Evolutionary conservation across 30 jellyfish, hydroid and myxozoan genomes (phyloP).

Genomic region (Chironex yamaguchii): DNA sequence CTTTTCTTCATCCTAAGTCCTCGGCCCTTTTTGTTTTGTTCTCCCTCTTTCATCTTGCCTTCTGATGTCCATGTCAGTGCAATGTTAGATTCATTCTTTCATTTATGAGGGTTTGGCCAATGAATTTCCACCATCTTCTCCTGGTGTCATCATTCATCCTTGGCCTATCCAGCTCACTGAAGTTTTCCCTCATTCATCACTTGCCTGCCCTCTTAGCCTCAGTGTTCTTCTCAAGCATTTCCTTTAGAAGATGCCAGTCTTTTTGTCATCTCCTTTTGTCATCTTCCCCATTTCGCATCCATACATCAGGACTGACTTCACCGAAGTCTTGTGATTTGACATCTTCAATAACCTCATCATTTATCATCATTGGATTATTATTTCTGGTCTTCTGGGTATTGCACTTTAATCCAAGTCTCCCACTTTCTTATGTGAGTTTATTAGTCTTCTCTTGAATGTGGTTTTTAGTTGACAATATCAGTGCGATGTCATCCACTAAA

Average conservation of each 20-base stretch:
- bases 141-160: not conserved
- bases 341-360: too few relatives aligned
- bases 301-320: not conserved
- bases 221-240: not conserved
- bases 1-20: not conserved
- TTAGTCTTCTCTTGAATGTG: not conserved
- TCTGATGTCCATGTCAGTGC: too few relatives aligned
- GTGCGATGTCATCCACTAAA: not conserved
- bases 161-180: not conserved
- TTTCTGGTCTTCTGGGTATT: not conserved
- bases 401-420: not conserved
- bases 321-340: not conserved
- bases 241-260: not conserved
- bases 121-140: not conserved
- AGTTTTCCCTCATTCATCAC: not conserved
- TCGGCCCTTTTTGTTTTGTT: too few relatives aligned
- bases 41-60: too few relatives aligned
- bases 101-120: not conserved
- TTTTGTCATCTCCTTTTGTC: not conserved
- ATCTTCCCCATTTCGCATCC: not conserved
- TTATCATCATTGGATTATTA: too few relatives aligned
- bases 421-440: not conserved
- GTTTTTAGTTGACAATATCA: not conserved
- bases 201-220: not conserved
- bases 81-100: too few relatives aligned